Evolutionary conservation across 1,140 invertebrate genomes (phyloP).

Genomic region (Lethrus apterus): DNA sequence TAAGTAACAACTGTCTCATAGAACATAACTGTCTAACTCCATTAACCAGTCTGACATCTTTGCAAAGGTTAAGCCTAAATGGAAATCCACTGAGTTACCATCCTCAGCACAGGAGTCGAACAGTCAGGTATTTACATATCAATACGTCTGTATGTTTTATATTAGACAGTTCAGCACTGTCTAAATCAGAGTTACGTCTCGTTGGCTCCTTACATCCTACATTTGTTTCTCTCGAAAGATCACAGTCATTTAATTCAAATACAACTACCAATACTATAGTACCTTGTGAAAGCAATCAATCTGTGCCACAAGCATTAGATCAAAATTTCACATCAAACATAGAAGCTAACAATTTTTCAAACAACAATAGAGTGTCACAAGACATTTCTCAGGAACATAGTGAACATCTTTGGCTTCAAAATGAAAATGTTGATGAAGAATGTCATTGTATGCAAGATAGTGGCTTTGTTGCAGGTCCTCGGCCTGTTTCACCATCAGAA

Average conservation of each 20-base stretch:
- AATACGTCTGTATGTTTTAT: conserved; percentile 46
- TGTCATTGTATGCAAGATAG: conserved; percentile 16
- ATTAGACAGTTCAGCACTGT: conserved; percentile 47
- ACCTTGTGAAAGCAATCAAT: not conserved
- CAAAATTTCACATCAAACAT: conserved; percentile 1
- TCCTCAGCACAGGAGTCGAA: conserved; percentile 47
- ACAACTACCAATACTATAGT: conserved; percentile 8
- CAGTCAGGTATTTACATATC: conserved; percentile 51
- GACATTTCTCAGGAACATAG: not conserved
- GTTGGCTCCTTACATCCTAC: conserved; percentile 37
- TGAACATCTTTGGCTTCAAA: conserved; percentile 4
- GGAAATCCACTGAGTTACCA: conserved; percentile 57
- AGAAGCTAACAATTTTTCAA: conserved; percentile 2
- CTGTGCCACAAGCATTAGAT: not conserved
- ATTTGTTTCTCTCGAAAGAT: not conserved
- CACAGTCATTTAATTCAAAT: conserved; percentile 4
- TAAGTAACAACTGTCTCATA: conserved; percentile 57
- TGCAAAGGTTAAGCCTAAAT: conserved; percentile 48
- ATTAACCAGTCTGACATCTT: conserved; percentile 45
- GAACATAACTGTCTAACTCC: conserved; percentile 50
- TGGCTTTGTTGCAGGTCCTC: conserved; percentile 13
- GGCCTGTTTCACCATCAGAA: conserved; percentile 9
- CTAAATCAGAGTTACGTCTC: conserved; percentile 46
- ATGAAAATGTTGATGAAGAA: conserved; percentile 18
- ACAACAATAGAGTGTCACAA: conserved; percentile 5